These are phyloP conservation scores for Acromyrmex heyeri DNA, from an alignment of 1,140 invertebrate species.

Conservation along the genomic window DNA sequence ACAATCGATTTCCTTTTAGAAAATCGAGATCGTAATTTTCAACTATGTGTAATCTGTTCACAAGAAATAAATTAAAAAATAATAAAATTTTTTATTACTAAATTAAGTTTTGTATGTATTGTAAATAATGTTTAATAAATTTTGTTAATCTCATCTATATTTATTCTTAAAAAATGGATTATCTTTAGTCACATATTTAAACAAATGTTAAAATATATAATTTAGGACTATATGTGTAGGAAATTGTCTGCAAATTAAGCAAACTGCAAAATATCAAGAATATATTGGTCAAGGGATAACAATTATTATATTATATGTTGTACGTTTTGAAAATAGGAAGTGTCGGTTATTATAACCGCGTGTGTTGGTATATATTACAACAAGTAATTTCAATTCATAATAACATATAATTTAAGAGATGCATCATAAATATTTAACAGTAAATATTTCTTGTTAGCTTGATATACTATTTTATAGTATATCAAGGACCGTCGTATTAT, in stretches of 20 bases:
- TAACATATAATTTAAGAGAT: slow-evolving; percentile 13
- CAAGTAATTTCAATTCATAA: neutral
- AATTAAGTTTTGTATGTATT: neutral
- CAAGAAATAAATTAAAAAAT: neutral
- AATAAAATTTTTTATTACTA: slow-evolving; percentile 26
- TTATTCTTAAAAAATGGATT: slow-evolving; percentile 4
- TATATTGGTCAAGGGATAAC: slow-evolving; percentile 6
- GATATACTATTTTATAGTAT: neutral
- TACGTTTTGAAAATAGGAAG: neutral
- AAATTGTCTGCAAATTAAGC: neutral
- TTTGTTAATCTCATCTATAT: neutral
- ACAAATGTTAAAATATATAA: neutral
- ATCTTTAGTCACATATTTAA: neutral
- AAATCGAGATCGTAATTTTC: neutral
- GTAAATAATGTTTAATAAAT: slow-evolving; percentile 4
- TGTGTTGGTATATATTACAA: neutral
- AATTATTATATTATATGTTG: neutral
- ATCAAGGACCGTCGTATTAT: neutral
- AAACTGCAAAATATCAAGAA: neutral
- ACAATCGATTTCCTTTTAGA: neutral
- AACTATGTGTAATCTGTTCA: neutral
- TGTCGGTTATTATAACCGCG: neutral
- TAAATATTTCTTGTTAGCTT: neutral
- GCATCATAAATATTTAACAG: slow-evolving; percentile 2
- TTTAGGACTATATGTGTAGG: neutral